Evolutionary conservation across 2,888 invertebrate genomes (phyloP), one percentile per base, ranked within the genome.

Genomic region (Halictus ligatus): DNA sequence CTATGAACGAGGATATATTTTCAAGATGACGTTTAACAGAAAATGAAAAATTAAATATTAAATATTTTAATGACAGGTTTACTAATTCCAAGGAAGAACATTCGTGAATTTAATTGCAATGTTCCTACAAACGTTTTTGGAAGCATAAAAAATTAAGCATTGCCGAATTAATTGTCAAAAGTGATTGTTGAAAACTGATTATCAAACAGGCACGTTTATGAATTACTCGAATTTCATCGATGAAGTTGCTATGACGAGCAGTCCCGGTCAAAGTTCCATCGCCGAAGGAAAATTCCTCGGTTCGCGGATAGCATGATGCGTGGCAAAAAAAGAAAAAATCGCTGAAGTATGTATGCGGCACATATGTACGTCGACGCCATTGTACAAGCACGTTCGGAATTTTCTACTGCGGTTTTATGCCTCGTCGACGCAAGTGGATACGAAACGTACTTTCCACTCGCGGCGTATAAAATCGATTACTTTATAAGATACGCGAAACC

Each of bases 381-480:
- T 87, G 85, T 82, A 78, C 82, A 72, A 82, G 75, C 77, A 85
- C 29, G 72, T 71, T 78, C 35, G 80, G 80, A 82, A 85, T 87
- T 85, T 80, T 87, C 85, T 85, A 85, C 80, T 67, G 77, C 60
- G 78, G 77, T 82, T 85, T 82, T 78, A 85, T 82, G 78, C 85
- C 79, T 79, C 81, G 84, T 85, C 84, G 81, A 81, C 71, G 81
- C 79, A 60, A 85, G 81, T 81, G 85, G 81, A 81, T 85, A 78
- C 81, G 81, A 80, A 81, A 81, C 81, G 81, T 74, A 77, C 86
- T 84, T 81, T 86, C 72, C 85, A 80, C 85, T 84, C 69, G 74
- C 73, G 76, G 60, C 69, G 79, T 84, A 84, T 75, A 73, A 76
- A 78, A 81, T 81, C 81, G 86, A 86, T 86, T 81, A 81, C 75